Percentiles rank a stretch among this genome's conserved stretches.
Conservation (phyloP, 1,140 invertebrate genomes). For the Lysiphlebus fabarum region DNA sequence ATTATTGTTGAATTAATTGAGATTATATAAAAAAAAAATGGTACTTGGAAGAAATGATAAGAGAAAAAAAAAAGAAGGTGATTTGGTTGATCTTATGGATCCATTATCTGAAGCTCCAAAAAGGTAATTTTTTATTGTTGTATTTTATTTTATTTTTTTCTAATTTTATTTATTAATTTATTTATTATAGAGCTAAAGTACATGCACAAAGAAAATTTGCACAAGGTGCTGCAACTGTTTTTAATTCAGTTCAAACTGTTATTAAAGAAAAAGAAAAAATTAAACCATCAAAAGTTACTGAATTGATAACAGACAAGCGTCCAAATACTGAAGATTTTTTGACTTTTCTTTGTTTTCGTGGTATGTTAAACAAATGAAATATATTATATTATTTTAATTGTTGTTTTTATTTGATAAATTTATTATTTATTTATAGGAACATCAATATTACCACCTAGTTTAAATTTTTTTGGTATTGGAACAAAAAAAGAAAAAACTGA, state of each 20-base stretch:
- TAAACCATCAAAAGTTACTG: slow-evolving; percentile 53
- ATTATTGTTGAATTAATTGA: too few species aligned
- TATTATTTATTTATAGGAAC: slow-evolving; percentile 56
- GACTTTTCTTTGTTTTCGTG: slow-evolving; percentile 84
- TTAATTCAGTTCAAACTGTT: slow-evolving; percentile 51
- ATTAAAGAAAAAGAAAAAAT: slow-evolving; percentile 61
- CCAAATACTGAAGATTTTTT: slow-evolving; percentile 89
- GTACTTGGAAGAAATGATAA: slow-evolving; percentile 53
- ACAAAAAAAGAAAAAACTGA: slow-evolving; percentile 45
- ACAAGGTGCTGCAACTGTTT: slow-evolving; percentile 63
- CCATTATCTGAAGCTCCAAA: slow-evolving; percentile 55
- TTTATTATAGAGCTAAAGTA: slow-evolving; percentile 66
- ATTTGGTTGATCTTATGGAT: slow-evolving; percentile 52
- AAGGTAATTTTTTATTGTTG: slow-evolving; percentile 44
- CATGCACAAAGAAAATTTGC: slow-evolving; percentile 91
- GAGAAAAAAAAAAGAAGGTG: slow-evolving; percentile 50
- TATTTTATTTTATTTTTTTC: background rate
- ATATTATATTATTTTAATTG: background rate
- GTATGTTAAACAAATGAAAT: slow-evolving; percentile 47
- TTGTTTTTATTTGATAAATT: slow-evolving; percentile 12
- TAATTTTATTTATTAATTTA: slow-evolving; percentile 12
- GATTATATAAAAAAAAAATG: slow-evolving; percentile 45
- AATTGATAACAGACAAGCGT: slow-evolving; percentile 65
- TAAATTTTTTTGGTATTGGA: slow-evolving; percentile 72
- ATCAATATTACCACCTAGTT: slow-evolving; percentile 66